Conservation (phyloP, 1,140 invertebrate species). For the Apis laboriosa region DNA sequence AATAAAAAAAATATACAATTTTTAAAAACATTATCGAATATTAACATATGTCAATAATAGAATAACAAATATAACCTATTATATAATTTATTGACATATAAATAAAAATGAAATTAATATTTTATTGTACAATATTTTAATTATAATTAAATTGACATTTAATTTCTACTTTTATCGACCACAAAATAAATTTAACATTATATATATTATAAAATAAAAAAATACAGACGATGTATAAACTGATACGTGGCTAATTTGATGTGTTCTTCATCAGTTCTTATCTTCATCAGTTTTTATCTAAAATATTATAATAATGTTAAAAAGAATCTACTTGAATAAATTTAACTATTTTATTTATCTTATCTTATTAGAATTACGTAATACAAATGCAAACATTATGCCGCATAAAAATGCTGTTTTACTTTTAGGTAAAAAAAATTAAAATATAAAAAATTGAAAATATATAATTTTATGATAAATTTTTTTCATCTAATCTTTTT, state of each 20-base stretch:
- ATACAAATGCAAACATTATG: slow-evolving; percentile 4
- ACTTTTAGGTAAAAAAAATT: slow-evolving; percentile 66
- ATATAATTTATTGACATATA: background rate
- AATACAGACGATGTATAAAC: background rate
- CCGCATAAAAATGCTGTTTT: slow-evolving; percentile 67
- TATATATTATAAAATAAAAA: slow-evolving; percentile 3
- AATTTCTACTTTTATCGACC: background rate
- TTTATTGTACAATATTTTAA: background rate
- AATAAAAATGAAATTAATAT: background rate
- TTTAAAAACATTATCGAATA: background rate
- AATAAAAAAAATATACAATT: background rate
- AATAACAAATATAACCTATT: slow-evolving; percentile 14
- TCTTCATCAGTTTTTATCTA: background rate
- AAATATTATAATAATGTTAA: slow-evolving; percentile 19
- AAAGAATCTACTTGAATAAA: slow-evolving; percentile 29
- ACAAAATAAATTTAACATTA: background rate
- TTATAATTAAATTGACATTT: background rate
- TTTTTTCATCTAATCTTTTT: too few species aligned
- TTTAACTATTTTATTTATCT: slow-evolving; percentile 35
- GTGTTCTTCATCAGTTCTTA: slow-evolving; percentile 4
- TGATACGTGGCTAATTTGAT: slow-evolving; percentile 42
- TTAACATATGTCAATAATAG: background rate
- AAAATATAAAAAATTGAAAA: background rate
- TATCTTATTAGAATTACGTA: slow-evolving; percentile 41
- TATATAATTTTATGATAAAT: too few species aligned